Base-by-base conservation (phyloP, 2,797 vertebrate species). In the Ptychobarbus kaznakovi region DNA sequence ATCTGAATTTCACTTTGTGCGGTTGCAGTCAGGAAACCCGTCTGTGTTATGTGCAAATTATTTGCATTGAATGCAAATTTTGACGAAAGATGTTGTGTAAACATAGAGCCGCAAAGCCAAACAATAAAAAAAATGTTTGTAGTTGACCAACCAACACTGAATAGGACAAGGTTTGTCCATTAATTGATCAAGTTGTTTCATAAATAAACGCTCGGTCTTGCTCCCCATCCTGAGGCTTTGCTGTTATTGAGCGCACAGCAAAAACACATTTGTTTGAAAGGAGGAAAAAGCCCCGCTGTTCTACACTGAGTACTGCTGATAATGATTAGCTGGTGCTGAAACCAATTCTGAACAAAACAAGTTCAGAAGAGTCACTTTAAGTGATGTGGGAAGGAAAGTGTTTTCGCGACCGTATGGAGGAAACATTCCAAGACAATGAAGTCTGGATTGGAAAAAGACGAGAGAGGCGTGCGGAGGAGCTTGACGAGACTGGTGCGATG, bases 341-440 rank as follows among this genome's bases (percentile, higher is more conserved):
- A 86, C 68, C 66, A 61, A 86, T 82, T 80, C 49, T 28, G 83
- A 81, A 63, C 63, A 83, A 87, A 85, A 78, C 82, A 82, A 88
- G 73, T 82, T 73, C 82, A 79, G 80, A 87, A 82, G 78, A 86
- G 83, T 88, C 87, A 86, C 72, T 85, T 49, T 84, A 84, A 83
- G 82, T 86, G 89, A 83, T 88, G 87, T 84, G 87, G 77, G 80
- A 81, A 86, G 87, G 76, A 51, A 87, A 84, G 81, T 73, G 80
- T 87, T 86, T 91, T 88, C 68, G 75, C 49, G 79, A 82, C 79
- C 72, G 32, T 81, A 86, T 85, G 80, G 84, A 86, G 78, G 78
- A 89, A 88, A 90, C 86, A 89, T 90, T 90, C 88, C 88, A 82
- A 78, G 89, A 89, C 87, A 89, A 87, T 90, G 89, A 91, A 88